Conservation (phyloP, 2,113 vertebrate genomes). For the Thermophis baileyi region DNA sequence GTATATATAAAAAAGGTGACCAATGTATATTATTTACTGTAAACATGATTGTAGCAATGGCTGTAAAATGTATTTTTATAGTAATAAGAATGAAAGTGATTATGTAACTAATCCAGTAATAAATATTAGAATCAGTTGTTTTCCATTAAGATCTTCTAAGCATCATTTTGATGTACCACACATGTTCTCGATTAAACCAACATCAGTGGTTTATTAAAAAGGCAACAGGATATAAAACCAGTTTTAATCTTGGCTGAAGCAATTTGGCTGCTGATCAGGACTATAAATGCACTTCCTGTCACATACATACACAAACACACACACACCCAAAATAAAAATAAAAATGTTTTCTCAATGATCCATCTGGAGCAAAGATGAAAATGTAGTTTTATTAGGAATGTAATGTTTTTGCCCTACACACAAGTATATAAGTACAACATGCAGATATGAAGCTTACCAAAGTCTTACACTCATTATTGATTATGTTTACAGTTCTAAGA, state of each 20-base stretch:
- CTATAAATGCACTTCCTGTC: not conserved
- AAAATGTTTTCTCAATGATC: not conserved
- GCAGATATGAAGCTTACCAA: not conserved
- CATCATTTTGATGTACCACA: not conserved
- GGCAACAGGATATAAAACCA: not conserved
- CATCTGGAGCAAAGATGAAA: not conserved
- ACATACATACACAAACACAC: not conserved
- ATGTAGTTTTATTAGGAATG: not conserved
- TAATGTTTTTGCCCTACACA: not conserved
- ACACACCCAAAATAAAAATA: not conserved
- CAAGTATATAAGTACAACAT: not conserved
- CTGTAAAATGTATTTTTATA: not conserved
- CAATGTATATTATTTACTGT: not conserved
- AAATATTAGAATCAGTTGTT: not conserved
- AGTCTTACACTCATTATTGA: not conserved
- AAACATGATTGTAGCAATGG: not conserved
- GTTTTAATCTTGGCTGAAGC: slow-evolving; percentile 5
- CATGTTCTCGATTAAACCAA: slow-evolving; percentile 1
- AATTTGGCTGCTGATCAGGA: not conserved
- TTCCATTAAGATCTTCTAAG: not conserved
- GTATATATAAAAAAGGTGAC: not conserved
- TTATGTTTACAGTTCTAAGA: not conserved
- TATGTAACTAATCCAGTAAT: not conserved
- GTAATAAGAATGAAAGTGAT: not conserved
- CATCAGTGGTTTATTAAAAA: not conserved